phyloP scores from a whole-genome alignment of 2,113 vertebrate species.

The Procavia capensis region DNA sequence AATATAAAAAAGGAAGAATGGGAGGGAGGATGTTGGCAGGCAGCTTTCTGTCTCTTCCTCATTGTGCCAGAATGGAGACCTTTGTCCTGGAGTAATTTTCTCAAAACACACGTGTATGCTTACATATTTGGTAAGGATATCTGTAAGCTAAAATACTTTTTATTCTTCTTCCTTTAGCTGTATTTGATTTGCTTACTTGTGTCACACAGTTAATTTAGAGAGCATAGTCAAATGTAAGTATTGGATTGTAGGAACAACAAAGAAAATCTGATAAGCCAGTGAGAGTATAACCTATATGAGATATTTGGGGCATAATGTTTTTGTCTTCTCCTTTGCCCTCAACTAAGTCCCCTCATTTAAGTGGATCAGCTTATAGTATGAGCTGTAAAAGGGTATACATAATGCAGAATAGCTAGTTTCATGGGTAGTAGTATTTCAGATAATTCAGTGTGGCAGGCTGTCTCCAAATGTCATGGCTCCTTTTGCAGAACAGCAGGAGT shows the following conservation, averaged over 20 bases:
- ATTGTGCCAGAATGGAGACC: not conserved
- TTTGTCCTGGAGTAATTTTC: not conserved
- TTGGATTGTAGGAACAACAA: not conserved
- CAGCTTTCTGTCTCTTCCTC: not conserved
- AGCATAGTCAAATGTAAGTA: not conserved
- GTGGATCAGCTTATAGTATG: not conserved
- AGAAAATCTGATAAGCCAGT: not conserved
- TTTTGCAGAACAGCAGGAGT: not conserved
- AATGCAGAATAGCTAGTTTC: not conserved
- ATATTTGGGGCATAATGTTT: not conserved
- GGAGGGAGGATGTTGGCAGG: not conserved
- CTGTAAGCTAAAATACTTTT: not conserved
- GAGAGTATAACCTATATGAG: not conserved
- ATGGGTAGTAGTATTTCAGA: not conserved
- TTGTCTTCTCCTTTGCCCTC: not conserved
- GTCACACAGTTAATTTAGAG: not conserved
- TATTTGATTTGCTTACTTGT: slow-evolving; percentile 47
- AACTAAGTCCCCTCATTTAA: not conserved
- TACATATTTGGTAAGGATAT: not conserved
- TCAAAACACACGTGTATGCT: not conserved
- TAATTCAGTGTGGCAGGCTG: not conserved
- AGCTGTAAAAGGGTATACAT: not conserved
- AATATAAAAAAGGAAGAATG: not conserved
- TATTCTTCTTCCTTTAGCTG: not conserved
- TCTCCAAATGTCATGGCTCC: not conserved